Evolutionary conservation across 2,888 invertebrate species (phyloP), one percentile per base, ranked within the genome.

Genomic region (Plagodis dolabraria): DNA sequence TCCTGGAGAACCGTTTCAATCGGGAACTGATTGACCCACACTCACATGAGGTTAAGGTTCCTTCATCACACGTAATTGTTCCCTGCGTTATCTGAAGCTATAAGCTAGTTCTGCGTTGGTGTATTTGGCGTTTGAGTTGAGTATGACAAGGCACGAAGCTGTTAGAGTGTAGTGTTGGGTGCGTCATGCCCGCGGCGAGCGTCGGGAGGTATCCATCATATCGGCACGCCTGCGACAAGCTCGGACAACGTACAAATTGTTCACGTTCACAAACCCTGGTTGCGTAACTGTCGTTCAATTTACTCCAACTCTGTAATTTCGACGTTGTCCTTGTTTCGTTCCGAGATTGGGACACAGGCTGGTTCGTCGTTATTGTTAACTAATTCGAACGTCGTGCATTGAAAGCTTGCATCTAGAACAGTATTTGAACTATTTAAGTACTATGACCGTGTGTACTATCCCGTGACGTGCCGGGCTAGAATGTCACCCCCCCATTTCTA

Each of bases 131-230:
- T 10, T 2, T 7, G 10, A 7, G 5, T 43, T 9, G 33, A 45
- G 12, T 45, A n/a, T 47, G 54, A 50, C 36, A 53, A 11, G 50
- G 53, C 12, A 6, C 36, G n/a, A 43, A 5, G n/a, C 12, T 0
- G 53, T 33, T 2, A 0, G 5, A 8, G n/a, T 6, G 42, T 9
- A 6, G 5, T 12, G 10, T 33, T 10, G 38, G 9, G 58, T 0
- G 42, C 38, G 11, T 11, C 34, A 36, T 10, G 67, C 65, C 63
- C 55, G 55, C 55, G 65, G 65, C 65, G 59, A 63, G 57, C 47
- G 65, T 60, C 58, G 63, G 65, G 62, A 53, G 63, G 55, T 59
- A 63, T 67, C 61, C 59, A 63, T 65, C 67, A 65, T 51, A 11
- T 22, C 60, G 53, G 56, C 57, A 38, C 52, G 56, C 56, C 46